These are phyloP conservation scores for Puffinus mauretanicus DNA, from an alignment of 2,113 vertebrate species.

Conservation along the genomic window DNA sequence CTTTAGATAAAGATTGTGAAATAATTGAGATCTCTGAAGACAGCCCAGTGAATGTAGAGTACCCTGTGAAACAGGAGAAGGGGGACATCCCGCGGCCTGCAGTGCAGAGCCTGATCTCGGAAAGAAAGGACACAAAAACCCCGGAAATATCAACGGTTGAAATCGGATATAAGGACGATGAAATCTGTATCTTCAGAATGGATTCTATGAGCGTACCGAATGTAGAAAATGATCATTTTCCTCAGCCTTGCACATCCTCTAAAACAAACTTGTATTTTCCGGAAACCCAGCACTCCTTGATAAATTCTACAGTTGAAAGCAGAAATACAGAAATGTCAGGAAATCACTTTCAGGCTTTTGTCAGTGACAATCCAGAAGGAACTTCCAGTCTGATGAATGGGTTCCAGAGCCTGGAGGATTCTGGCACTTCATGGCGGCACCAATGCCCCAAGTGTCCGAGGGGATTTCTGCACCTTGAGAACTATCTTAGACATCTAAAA, in stretches of 20 bases:
- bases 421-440: slow-evolving; percentile 71
- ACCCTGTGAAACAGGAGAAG: slow-evolving; percentile 72
- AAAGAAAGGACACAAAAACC: slow-evolving; percentile 64
- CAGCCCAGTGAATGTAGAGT: slow-evolving; percentile 59
- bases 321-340: slow-evolving; percentile 71
- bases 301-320: slow-evolving; percentile 83
- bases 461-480: slow-evolving; percentile 85
- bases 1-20: slow-evolving; percentile 75
- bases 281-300: slow-evolving; percentile 81
- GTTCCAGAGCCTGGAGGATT: slow-evolving; percentile 68
- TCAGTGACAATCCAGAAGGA: slow-evolving; percentile 67
- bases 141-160: slow-evolving; percentile 74
- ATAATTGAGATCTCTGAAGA: slow-evolving; percentile 82
- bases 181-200: slow-evolving; percentile 80
- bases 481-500: slow-evolving; percentile 85
- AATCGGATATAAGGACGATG: slow-evolving; percentile 76
- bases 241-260: slow-evolving; percentile 79
- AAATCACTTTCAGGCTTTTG: slow-evolving; percentile 66
- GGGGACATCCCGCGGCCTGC: background rate
- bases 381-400: slow-evolving; percentile 31
- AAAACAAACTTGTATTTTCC: slow-evolving; percentile 77
- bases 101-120: slow-evolving; percentile 26
- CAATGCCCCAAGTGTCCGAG: slow-evolving; percentile 84
- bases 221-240: slow-evolving; percentile 70
- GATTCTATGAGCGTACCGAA: slow-evolving; percentile 64